These are phyloP conservation scores for Heliconius hewitsoni DNA, from an alignment of 1,140 invertebrate genomes.

Conservation along the genomic window DNA sequence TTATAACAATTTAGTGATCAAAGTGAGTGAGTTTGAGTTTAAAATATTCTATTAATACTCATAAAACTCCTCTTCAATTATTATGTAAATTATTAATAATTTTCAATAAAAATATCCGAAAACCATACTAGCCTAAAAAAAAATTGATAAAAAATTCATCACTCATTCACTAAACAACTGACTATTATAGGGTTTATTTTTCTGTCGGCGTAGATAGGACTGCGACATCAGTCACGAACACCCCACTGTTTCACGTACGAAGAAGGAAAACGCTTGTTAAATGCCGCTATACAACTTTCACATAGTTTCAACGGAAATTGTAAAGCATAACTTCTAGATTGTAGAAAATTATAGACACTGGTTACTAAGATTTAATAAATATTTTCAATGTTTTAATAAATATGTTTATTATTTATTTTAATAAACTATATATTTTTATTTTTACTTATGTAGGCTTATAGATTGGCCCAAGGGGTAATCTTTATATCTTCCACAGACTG, in stretches of 20 bases:
- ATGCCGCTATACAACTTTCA: background rate
- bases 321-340: background rate
- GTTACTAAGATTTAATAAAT: background rate
- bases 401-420: background rate
- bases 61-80: too few species aligned
- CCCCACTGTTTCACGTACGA: background rate
- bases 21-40: background rate
- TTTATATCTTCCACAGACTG: too few species aligned
- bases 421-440: background rate
- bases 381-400: background rate
- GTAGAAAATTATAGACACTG: background rate
- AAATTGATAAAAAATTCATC: too few species aligned
- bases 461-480: too few species aligned
- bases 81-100: too few species aligned
- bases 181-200: background rate
- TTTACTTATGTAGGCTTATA: too few species aligned
- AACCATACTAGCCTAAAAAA: too few species aligned
- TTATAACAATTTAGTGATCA: background rate
- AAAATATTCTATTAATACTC: too few species aligned
- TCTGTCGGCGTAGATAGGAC: background rate
- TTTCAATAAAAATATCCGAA: too few species aligned
- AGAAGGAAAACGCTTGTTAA: background rate
- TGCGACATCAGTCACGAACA: background rate
- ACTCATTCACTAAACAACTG: too few species aligned
- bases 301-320: background rate